A percentile compares a stretch with the other conserved stretches of the same genome.
Evolutionary conservation across 2,113 vertebrate species (phyloP).

Genomic region (Oophaga pumilio): DNA sequence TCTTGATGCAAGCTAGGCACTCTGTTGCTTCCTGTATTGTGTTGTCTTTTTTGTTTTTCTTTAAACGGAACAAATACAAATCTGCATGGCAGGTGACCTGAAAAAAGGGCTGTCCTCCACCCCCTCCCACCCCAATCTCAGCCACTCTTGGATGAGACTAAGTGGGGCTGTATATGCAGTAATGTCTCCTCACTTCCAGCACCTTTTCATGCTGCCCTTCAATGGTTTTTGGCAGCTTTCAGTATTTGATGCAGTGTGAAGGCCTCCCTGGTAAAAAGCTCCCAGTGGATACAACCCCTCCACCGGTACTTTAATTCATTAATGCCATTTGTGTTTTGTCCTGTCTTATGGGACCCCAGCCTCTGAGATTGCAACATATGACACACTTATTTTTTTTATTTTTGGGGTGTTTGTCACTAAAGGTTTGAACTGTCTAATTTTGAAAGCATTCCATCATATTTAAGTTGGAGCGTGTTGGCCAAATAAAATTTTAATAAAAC

Average conservation of each 20-base stretch:
- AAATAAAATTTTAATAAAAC: constrained; percentile 89
- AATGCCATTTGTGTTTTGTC: constrained; percentile 54
- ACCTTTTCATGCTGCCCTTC: constrained; percentile 17
- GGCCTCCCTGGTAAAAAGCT: constrained; percentile 17
- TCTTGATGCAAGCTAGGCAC: constrained; percentile 48
- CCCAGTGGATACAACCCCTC: constrained; percentile 1
- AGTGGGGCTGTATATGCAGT: constrained; percentile 3
- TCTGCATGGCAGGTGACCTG: constrained; percentile 43
- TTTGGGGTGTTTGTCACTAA: constrained; percentile 54
- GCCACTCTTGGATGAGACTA: constrained; percentile 4
- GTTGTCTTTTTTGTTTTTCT: constrained; percentile 17
- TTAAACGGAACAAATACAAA: constrained; percentile 8
- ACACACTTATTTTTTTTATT: constrained; percentile 49
- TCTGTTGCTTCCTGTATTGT: constrained; percentile 39
- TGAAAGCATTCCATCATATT: constrained; percentile 80
- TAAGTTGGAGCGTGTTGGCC: constrained; percentile 86
- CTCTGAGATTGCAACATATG: constrained; percentile 53
- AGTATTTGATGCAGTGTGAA: constrained; percentile 42
- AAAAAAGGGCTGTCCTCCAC: not conserved
- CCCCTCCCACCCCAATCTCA: not conserved
- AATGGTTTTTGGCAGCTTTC: constrained; percentile 11
- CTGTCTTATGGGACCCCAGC: constrained; percentile 56
- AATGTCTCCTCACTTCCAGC: not conserved
- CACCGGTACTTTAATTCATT: constrained; percentile 28
- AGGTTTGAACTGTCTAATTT: constrained; percentile 59